Percentiles rank a stretch among this genome's conserved stretches.
These are phyloP conservation scores for Cybosia mesomella DNA, from an alignment of 2,888 invertebrate genomes.

Conservation along the genomic window DNA sequence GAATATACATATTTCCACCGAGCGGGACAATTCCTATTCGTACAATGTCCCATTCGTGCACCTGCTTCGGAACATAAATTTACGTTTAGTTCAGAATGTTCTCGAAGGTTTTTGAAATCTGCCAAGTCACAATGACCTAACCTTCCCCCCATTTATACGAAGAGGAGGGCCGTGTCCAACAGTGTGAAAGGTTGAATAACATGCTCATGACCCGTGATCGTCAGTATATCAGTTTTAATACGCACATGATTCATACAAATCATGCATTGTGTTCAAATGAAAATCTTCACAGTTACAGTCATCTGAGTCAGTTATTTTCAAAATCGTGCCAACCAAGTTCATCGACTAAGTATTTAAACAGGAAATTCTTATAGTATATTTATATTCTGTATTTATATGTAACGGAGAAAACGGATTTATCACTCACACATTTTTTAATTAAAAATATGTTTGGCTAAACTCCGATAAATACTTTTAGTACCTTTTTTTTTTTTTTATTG, in stretches of 20 bases:
- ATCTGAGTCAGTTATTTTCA: slow-evolving; percentile 11
- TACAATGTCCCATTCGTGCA: no score
- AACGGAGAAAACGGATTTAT: slow-evolving; percentile 21
- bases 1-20: no score
- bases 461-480: neutral
- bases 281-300: slow-evolving; percentile 1
- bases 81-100: no score
- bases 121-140: no score
- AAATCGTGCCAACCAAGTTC: slow-evolving; percentile 13
- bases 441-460: slow-evolving; percentile 38
- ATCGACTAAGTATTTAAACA: slow-evolving; percentile 6
- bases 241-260: neutral
- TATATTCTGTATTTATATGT: neutral
- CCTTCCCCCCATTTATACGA: neutral
- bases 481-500: no score
- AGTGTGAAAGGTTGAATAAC: neutral
- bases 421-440: slow-evolving; percentile 32
- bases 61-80: no score
- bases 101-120: no score
- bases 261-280: neutral
- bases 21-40: no score
- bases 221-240: neutral
- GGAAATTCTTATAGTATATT: neutral
- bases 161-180: neutral
- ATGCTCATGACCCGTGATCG: neutral